Evolutionary conservation across 2,888 invertebrate species (phyloP), one percentile per base, ranked within the genome.

Genomic region (Synergus gifuensis): DNA sequence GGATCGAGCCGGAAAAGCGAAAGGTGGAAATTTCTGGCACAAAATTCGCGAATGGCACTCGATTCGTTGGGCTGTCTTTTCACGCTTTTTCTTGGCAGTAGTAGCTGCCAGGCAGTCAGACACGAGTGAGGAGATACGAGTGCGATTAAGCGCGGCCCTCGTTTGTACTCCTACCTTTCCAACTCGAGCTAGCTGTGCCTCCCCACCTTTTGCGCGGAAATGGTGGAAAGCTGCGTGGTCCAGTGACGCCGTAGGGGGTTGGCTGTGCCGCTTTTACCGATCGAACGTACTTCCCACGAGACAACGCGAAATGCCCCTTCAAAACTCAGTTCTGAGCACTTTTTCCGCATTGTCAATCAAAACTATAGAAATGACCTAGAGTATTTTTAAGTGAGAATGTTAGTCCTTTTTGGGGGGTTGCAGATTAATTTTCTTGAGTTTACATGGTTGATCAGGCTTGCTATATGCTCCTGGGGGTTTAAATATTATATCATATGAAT

Each of bases 91-190:
- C 4, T 36, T 54, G 54, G 49, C 73, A 54, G 54, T 73, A 54
- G 36, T 73, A 73, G 49, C n/a, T 54, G 73, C n/a, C 54, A 54
- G 49, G 36, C 73, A 36, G 54, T 73, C 36, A 54, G 73, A 73
- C 73, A 73, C 36, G 49, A 73, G 49, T 73, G 73, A 54, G 69
- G 36, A 54, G 54, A 73, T 36, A 54, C 11, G 22, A 36, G 54
- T 73, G 36, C 54, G 49, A 73, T 73, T 73, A 73, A 49, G 28
- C 49, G 73, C 49, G 73, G 73, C 76, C 67, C 77, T 62, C 42
- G 76, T 76, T 66, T 64, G 60, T 60, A 64, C 77, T 79, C 76
- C 76, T 76, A 28, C 62, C 60, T 69, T 79, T 76, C 79, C 76
- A 54, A n/a, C 36, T 36, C 49, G 49, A 73, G 36, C 36, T 73